Conservation (phyloP, 1,140 invertebrate genomes). For the Drosophila mauritiana region DNA sequence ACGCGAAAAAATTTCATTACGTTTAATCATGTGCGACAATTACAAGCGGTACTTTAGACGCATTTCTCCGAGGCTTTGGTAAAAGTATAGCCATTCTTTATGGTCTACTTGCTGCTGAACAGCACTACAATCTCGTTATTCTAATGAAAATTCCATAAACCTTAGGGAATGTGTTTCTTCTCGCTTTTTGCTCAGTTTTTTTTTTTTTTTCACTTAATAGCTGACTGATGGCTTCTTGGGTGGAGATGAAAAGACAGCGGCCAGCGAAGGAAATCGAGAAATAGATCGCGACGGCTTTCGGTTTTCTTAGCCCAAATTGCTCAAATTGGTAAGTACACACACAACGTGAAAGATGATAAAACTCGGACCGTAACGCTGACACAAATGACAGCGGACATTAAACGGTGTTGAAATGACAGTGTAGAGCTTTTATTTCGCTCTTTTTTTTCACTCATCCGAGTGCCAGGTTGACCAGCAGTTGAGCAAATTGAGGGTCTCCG, state of each 20-base stretch:
- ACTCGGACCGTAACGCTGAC: slow-evolving; percentile 43
- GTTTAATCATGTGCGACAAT: slow-evolving; percentile 74
- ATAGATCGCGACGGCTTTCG: slow-evolving; percentile 47
- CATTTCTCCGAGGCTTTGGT: slow-evolving; percentile 49
- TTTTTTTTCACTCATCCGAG: slow-evolving; percentile 29
- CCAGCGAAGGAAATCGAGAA: slow-evolving; percentile 22
- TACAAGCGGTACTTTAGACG: slow-evolving; percentile 73
- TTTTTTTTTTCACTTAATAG: not conserved
- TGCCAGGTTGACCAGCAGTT: slow-evolving; percentile 3
- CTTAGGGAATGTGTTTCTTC: slow-evolving; percentile 27
- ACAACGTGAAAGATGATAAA: slow-evolving; percentile 48
- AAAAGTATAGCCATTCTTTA: slow-evolving; percentile 38
- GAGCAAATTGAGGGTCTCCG: slow-evolving; percentile 36
- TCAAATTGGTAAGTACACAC: slow-evolving; percentile 46
- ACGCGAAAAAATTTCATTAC: slow-evolving; percentile 63
- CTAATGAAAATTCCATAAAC: slow-evolving; percentile 47
- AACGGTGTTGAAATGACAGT: slow-evolving; percentile 59
- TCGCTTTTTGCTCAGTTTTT: not conserved
- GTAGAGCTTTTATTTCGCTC: slow-evolving; percentile 11
- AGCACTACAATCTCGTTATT: slow-evolving; percentile 33
- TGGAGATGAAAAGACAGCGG: not conserved
- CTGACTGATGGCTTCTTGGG: not conserved
- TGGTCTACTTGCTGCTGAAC: slow-evolving; percentile 48
- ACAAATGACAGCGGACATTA: slow-evolving; percentile 55
- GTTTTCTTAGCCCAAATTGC: slow-evolving; percentile 46